phyloP scores from a whole-genome alignment of 1,140 invertebrate species.

The Conus ventricosus region DNA sequence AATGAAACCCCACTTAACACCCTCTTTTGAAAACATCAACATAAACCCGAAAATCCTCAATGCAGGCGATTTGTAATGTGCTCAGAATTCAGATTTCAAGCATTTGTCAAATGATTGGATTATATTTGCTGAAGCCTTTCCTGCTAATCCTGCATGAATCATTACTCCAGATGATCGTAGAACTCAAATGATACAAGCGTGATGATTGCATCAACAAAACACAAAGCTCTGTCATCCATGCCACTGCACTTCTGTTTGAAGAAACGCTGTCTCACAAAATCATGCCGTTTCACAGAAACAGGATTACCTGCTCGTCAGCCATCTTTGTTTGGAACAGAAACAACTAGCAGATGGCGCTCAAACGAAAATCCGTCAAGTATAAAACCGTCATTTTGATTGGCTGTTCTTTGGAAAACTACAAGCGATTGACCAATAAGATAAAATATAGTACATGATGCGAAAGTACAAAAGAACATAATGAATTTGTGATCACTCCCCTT shows the following conservation, averaged over 20 bases:
- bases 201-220: background rate
- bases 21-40: too few species aligned
- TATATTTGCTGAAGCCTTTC: too few species aligned
- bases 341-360: conserved; percentile 41
- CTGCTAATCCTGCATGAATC: background rate
- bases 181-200: background rate
- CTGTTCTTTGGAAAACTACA: background rate
- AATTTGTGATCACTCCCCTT: background rate
- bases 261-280: background rate
- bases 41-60: too few species aligned
- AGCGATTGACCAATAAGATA: background rate
- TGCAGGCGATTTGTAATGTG: too few species aligned
- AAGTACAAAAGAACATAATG: background rate
- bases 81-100: too few species aligned
- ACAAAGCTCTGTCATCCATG: background rate
- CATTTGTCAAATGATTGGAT: too few species aligned
- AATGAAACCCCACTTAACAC: too few species aligned
- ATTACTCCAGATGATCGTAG: background rate
- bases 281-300: background rate
- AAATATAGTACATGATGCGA: background rate
- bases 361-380: background rate
- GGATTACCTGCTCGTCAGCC: conserved; percentile 71
- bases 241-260: background rate
- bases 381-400: background rate
- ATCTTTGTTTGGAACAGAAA: conserved; percentile 65